These are phyloP conservation scores for Chelonia mydas DNA, from an alignment of 2,797 vertebrate species.

Conservation along the genomic window DNA sequence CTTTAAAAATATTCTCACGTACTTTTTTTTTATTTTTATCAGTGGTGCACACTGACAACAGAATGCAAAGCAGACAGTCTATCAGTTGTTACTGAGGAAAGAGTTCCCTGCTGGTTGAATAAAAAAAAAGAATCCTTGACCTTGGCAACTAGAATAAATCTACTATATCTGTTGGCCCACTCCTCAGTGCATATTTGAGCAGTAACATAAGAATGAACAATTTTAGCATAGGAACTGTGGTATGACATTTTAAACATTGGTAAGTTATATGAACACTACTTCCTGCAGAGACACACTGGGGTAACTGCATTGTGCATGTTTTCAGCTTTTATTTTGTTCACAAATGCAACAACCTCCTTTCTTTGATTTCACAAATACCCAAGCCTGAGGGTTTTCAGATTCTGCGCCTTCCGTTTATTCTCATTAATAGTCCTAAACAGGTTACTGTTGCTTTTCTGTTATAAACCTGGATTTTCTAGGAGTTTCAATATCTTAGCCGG, in stretches of 20 bases:
- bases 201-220: conserved; percentile 53
- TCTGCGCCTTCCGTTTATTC: conserved; percentile 31
- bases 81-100: background rate
- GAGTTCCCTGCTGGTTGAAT: conserved; percentile 12
- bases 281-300: background rate
- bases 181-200: conserved; percentile 72
- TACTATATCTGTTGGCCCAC: conserved; percentile 69
- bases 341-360: background rate
- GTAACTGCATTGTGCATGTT: fast-evolving
- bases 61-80: background rate
- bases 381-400: background rate
- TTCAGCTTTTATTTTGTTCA: background rate
- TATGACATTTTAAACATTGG: conserved; percentile 19
- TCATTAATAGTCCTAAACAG: conserved; percentile 6
- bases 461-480: conserved; percentile 4
- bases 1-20: conserved; percentile 54
- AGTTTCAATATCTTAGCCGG: conserved; percentile 36
- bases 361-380: background rate
- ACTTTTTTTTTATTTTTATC: background rate
- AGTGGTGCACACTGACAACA: background rate
- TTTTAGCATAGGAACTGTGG: conserved; percentile 17
- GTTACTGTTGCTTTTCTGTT: conserved; percentile 48
- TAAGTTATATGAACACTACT: background rate
- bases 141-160: conserved; percentile 63
- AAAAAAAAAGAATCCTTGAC: conserved; percentile 3